These are phyloP conservation scores for Aselliscus stoliczkanus DNA, from an alignment of 2,797 vertebrate genomes.

Conservation along the genomic window DNA sequence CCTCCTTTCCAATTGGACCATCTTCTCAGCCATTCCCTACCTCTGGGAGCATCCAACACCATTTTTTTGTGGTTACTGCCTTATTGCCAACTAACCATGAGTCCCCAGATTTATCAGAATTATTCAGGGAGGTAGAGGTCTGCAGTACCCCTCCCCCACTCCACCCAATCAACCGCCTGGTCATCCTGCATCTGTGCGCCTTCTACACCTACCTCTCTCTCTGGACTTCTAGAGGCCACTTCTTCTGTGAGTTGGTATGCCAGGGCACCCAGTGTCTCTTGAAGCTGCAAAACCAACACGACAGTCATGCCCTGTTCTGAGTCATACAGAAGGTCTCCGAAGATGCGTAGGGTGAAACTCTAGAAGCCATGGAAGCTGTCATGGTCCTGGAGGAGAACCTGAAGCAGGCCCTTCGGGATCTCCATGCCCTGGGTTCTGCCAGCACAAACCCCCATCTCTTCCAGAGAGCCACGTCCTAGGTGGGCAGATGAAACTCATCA, in stretches of 20 bases:
- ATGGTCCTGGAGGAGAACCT: neutral
- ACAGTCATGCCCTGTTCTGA: neutral
- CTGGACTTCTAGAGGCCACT: neutral
- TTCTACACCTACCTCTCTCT: neutral
- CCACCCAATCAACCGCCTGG: neutral
- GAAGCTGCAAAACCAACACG: neutral
- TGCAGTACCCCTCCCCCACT: neutral
- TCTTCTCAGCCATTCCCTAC: neutral
- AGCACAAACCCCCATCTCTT: neutral
- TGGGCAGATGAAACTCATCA: neutral
- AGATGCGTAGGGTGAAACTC: neutral
- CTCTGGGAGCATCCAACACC: neutral
- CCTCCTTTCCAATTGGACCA: neutral
- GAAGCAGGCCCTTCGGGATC: neutral
- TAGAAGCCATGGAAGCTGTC: neutral
- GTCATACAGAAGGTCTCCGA: neutral
- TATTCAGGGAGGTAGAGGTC: neutral
- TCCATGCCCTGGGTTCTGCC: neutral
- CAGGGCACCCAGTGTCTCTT: too few species aligned
- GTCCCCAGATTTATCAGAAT: neutral
- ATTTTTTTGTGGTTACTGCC: too few species aligned
- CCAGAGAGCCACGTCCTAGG: neutral
- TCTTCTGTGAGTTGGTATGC: neutral
- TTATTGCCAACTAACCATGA: neutral
- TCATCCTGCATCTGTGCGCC: rapidly evolving